These are phyloP conservation scores for Chrysolina oricalcia DNA, from an alignment of 2,888 invertebrate species.

Conservation along the genomic window DNA sequence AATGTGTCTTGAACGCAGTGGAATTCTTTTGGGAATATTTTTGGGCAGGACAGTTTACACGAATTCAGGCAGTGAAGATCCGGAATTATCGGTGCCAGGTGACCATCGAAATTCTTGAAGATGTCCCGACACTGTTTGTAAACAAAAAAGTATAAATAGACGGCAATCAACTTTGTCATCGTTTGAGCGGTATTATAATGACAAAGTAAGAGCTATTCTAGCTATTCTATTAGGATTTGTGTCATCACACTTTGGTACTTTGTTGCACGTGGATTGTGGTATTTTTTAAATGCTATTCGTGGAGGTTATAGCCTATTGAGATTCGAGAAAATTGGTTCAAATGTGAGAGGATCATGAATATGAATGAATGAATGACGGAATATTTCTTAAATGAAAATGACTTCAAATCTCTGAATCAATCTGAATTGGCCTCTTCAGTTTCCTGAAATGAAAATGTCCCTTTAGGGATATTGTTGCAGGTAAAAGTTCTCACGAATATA, in stretches of 20 bases:
- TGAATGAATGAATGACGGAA: too few species aligned
- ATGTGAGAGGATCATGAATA: conserved; percentile 2
- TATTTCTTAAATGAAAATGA: too few species aligned
- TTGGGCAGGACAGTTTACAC: neutral
- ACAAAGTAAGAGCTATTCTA: conserved; percentile 11
- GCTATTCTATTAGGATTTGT: conserved; percentile 16
- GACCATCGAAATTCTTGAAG: conserved; percentile 11
- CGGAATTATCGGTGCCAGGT: conserved; percentile 26
- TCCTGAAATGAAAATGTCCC: too few species aligned
- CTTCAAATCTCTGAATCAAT: too few species aligned
- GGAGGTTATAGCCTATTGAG: conserved; percentile 4
- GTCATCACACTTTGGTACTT: neutral
- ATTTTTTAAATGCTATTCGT: conserved; percentile 12
- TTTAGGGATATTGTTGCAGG: too few species aligned
- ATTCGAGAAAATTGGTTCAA: conserved; percentile 4
- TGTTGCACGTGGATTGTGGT: conserved; percentile 15
- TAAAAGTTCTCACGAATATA: too few species aligned
- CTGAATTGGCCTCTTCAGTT: too few species aligned
- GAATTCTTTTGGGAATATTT: conserved; percentile 7
- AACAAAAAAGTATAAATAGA: conserved; percentile 34
- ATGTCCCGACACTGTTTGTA: conserved; percentile 29
- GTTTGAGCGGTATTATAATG: conserved; percentile 7
- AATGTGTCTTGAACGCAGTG: neutral
- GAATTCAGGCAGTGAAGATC: neutral
- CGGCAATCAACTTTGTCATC: conserved; percentile 7